Percentiles rank a stretch among this genome's conserved stretches.
Conservation (phyloP, 2,888 invertebrate species). For the Dastarcus helophoroides region DNA sequence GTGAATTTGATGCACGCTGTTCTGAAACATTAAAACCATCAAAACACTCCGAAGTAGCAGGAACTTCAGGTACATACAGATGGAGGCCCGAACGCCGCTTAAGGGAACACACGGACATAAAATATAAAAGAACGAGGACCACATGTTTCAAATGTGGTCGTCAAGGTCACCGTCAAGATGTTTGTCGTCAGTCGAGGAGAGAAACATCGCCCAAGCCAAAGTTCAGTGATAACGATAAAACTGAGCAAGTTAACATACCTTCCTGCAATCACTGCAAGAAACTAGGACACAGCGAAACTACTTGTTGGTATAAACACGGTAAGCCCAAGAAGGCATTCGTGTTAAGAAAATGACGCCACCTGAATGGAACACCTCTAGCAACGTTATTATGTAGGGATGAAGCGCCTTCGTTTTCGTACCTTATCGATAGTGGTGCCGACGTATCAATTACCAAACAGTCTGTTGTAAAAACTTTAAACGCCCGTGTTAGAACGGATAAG, state of each 20-base stretch:
- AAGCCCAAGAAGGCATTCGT: slow-evolving; percentile 10
- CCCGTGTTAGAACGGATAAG: too few relatives aligned
- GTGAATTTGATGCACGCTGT: too few relatives aligned
- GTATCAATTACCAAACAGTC: slow-evolving; percentile 13
- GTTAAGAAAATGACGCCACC: slow-evolving; percentile 11
- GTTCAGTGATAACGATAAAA: neutral
- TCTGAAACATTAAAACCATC: too few relatives aligned
- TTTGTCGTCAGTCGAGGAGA: neutral
- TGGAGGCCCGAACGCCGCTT: too few relatives aligned
- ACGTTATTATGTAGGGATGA: too few relatives aligned
- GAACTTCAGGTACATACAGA: too few relatives aligned
- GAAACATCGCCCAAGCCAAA: neutral
- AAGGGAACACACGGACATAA: too few relatives aligned
- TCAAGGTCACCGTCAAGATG: slow-evolving; percentile 7
- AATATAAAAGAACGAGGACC: slow-evolving; percentile 4
- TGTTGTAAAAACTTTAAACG: slow-evolving; percentile 10
- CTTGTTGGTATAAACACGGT: slow-evolving; percentile 14
- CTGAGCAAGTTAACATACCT: neutral
- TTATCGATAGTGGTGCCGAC: slow-evolving; percentile 17
- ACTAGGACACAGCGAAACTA: slow-evolving; percentile 13
- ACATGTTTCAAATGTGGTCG: slow-evolving; percentile 10
- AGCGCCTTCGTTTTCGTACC: slow-evolving; percentile 13
- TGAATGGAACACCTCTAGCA: slow-evolving; percentile 13
- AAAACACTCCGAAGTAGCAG: too few relatives aligned
- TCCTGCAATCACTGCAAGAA: slow-evolving; percentile 13